Evolutionary conservation across 2,113 vertebrate species (phyloP).

Genomic region (Calonectris borealis): DNA sequence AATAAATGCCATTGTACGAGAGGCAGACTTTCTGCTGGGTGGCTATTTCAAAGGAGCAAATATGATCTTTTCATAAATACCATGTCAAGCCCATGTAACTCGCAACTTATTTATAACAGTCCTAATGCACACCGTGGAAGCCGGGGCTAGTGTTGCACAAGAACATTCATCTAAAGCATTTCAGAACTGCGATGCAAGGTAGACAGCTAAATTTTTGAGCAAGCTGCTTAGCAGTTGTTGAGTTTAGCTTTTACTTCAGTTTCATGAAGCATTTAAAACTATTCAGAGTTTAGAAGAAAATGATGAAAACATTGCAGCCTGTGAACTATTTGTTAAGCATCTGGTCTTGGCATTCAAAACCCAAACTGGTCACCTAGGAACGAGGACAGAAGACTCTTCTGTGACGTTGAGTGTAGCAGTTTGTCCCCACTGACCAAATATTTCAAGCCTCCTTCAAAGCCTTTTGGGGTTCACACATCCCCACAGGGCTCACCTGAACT

Average conservation of each 20-base stretch:
- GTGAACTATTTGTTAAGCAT: neutral
- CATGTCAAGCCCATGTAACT: constrained; percentile 18
- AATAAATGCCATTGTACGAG: constrained; percentile 8
- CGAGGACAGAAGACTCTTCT: neutral
- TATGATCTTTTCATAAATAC: constrained; percentile 53
- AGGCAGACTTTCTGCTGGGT: constrained; percentile 11
- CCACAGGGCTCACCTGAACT: neutral
- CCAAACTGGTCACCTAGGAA: neutral
- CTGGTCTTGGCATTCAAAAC: neutral
- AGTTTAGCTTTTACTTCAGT: neutral
- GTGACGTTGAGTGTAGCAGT: neutral
- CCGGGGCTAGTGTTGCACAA: neutral
- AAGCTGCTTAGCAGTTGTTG: neutral
- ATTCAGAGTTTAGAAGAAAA: neutral
- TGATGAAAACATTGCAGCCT: neutral
- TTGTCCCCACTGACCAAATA: neutral
- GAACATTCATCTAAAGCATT: constrained; percentile 20
- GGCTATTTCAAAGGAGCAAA: constrained; percentile 46
- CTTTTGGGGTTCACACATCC: neutral
- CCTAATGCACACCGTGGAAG: constrained; percentile 28
- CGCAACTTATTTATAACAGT: constrained; percentile 18
- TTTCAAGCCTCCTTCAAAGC: neutral
- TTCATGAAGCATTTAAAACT: neutral
- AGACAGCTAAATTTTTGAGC: neutral
- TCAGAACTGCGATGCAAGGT: neutral